Conservation (phyloP, 2,888 invertebrate species). For the Leucozona laternaria region DNA sequence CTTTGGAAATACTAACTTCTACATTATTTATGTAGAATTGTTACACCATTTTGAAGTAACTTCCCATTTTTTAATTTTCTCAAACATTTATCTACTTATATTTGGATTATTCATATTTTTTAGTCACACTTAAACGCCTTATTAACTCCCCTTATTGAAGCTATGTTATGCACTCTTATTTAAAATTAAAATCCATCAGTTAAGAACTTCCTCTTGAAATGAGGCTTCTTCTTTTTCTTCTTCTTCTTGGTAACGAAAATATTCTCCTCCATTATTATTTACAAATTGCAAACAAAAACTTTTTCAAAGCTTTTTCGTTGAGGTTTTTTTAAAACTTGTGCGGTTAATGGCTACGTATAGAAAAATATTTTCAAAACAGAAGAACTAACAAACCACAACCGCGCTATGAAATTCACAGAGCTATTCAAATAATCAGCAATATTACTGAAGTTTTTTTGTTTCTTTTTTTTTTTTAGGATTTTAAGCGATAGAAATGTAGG, state of each 20-base stretch:
- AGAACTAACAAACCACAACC: conserved; percentile 27
- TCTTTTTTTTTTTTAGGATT: neutral
- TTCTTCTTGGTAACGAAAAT: neutral
- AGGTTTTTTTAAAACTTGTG: conserved; percentile 5
- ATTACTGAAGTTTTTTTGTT: neutral
- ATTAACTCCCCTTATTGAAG: neutral
- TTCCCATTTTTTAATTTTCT: neutral
- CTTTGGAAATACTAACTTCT: too few relatives aligned
- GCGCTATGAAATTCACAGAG: conserved; percentile 19
- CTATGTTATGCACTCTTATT: neutral
- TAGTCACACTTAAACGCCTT: neutral
- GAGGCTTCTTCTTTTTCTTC: neutral
- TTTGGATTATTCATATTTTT: neutral
- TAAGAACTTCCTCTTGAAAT: neutral
- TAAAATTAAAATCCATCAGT: neutral
- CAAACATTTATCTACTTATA: neutral
- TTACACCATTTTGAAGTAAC: neutral
- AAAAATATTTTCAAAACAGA: conserved; percentile 8
- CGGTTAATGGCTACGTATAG: neutral
- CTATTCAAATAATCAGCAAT: conserved; percentile 21
- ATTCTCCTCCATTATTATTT: neutral
- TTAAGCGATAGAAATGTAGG: neutral
- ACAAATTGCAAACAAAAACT: neutral
- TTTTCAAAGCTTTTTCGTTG: conserved; percentile 1
- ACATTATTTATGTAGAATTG: too few relatives aligned